Base-by-base conservation (phyloP, 2,888 invertebrate species). In the Tholera decimalis region DNA sequence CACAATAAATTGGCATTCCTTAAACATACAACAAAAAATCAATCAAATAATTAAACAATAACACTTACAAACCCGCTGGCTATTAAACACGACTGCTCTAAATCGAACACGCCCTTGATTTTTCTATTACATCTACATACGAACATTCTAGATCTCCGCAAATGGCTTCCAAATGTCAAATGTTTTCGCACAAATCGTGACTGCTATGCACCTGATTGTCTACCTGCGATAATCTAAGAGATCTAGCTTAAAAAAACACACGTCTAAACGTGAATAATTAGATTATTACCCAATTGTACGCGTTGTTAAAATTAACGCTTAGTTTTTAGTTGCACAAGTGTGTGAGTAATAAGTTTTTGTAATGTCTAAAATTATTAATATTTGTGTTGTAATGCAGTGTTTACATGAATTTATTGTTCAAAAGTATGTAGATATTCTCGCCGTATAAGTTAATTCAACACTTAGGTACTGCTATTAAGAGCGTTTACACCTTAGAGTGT, bases 81-180 rank as follows among this genome's bases (percentile, higher is more conserved):
- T 56, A 72, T 77, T 66, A 18, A 20, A 28, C 77, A 54, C 60
- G 73, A 66, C 44, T 56, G 77, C 54, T 72, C 72, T 46, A 43
- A 54, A 60, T 56, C 58, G 69, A 55, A 64, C 63, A 60, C 75
- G 81, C 75, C 79, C 81, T 78, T 81, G 79, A 78, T 78, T 81
- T 79, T 78, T 77, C 63, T 51, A 74, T 78, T 79, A 24, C 60
- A 80, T 72, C 58, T 69, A 68, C 68, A 49, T 64, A 60, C 65
- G 71, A 68, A 66, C 61, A 63, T 76, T 83, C 83, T 80, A 73
- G 84, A 81, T 76, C 68, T 59, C 66, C 30, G 60, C 67, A 71
- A 77, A 80, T 64, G 59, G 69, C 66, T 71, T 62, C 57, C 68
- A 86, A 86, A 85, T 86, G 83, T 84, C 85, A 86, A 78, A 79